A percentile compares a stretch with the other conserved stretches of the same genome.
phyloP scores from a whole-genome alignment of 64 coral and sea anemone genomes.

The Anthopleura sola region DNA sequence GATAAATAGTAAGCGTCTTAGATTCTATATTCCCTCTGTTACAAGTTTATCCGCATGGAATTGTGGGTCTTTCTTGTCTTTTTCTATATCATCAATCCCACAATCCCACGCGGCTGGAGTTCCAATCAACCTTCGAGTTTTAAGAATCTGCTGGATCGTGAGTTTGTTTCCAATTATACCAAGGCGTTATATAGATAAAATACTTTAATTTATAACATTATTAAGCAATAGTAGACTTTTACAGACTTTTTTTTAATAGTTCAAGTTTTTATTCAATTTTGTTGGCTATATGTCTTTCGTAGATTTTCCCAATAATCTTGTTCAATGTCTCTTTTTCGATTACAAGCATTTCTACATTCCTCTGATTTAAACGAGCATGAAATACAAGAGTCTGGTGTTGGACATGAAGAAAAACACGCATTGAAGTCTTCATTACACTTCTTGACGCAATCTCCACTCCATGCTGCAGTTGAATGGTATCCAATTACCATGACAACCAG shows the following conservation, averaged over 20 bases:
- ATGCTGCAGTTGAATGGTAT: constrained; percentile 4
- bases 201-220: background rate
- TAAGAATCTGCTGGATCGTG: no score
- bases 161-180: background rate
- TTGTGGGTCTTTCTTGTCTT: no score
- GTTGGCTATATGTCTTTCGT: background rate
- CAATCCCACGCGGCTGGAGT: no score
- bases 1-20: no score
- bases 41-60: no score
- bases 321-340: background rate
- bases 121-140: no score
- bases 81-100: no score
- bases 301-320: background rate
- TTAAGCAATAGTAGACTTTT: background rate
- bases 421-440: background rate
- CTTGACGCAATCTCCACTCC: background rate
- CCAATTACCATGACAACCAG: background rate
- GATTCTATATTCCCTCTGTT: no score
- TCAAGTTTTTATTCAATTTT: background rate
- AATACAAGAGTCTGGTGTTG: background rate
- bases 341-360: background rate
- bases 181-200: background rate
- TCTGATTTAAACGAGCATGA: background rate
- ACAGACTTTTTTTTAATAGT: background rate
- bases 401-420: background rate